Conservation (phyloP, 35 echinoderm and acorn worm species). For the Ophiothrix spiculata region DNA sequence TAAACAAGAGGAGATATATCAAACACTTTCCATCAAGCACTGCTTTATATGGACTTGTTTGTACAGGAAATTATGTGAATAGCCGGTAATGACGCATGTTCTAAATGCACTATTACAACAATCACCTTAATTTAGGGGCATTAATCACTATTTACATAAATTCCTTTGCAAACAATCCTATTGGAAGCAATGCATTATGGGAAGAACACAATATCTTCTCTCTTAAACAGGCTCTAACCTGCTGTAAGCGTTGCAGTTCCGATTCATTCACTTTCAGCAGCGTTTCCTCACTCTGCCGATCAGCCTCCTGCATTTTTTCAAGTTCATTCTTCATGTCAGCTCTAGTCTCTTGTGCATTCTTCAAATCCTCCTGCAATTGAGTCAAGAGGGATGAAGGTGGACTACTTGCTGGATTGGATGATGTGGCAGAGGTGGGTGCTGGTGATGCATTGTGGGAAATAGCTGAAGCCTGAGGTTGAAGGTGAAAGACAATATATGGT, state of each 20-base stretch:
- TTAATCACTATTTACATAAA: too few relatives aligned
- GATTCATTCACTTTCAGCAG: neutral
- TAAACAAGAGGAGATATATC: too few relatives aligned
- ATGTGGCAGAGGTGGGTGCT: neutral
- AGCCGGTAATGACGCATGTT: too few relatives aligned
- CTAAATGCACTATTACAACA: too few relatives aligned
- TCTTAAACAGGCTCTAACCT: too few relatives aligned
- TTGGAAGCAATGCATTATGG: too few relatives aligned
- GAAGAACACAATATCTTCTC: too few relatives aligned
- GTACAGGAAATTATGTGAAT: too few relatives aligned
- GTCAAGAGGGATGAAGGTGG: conserved; percentile 1
- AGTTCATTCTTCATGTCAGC: neutral
- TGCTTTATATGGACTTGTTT: too few relatives aligned
- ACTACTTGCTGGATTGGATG: neutral
- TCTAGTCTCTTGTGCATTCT: conserved; percentile 16
- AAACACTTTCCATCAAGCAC: too few relatives aligned
- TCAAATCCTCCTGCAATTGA: conserved; percentile 23
- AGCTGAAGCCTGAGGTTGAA: neutral
- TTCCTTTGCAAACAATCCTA: too few relatives aligned
- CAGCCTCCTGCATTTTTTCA: conserved; percentile 1
- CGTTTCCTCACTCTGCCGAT: neutral
- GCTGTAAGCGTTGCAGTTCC: neutral
- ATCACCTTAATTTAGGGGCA: too few relatives aligned
- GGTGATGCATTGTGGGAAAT: neutral
- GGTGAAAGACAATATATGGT: neutral